Evolutionary conservation across 2,888 invertebrate genomes (phyloP).

Genomic region (Subacronicta megacephala): DNA sequence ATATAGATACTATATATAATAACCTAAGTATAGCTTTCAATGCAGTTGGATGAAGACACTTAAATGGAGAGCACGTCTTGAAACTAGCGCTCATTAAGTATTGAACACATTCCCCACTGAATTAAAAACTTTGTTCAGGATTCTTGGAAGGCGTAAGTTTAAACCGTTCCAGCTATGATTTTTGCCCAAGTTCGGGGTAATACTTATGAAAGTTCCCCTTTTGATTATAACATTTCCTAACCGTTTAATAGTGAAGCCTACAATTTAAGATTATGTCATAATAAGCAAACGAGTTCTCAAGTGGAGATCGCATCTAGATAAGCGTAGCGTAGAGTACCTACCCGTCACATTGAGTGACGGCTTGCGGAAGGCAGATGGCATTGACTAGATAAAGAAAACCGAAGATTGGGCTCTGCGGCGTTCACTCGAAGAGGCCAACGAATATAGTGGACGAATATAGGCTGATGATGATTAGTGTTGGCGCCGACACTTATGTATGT

Average conservation of each 20-base stretch:
- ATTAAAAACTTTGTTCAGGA: constrained; percentile 25
- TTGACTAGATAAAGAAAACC: no score
- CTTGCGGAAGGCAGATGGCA: no score
- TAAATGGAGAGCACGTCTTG: constrained; percentile 5
- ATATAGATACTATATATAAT: neutral
- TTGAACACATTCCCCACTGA: constrained; percentile 24
- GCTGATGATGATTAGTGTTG: no score
- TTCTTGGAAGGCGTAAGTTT: constrained; percentile 5
- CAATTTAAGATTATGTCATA: neutral
- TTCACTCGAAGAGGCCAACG: no score
- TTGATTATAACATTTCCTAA: neutral
- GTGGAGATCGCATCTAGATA: no score
- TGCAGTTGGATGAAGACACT: neutral
- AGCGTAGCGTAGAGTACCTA: no score
- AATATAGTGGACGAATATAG: no score
- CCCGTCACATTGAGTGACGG: no score
- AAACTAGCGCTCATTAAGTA: constrained; percentile 10
- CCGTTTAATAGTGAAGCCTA: neutral
- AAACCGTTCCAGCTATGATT: constrained; percentile 9
- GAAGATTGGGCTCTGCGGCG: no score
- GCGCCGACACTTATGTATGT: no score
- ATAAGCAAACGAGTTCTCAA: no score
- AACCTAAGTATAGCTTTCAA: constrained; percentile 2
- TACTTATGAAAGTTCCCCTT: neutral
- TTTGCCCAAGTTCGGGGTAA: constrained; percentile 6